Evolutionary conservation across 1,140 invertebrate genomes (phyloP).

Genomic region (Hylaeus volcanicus): DNA sequence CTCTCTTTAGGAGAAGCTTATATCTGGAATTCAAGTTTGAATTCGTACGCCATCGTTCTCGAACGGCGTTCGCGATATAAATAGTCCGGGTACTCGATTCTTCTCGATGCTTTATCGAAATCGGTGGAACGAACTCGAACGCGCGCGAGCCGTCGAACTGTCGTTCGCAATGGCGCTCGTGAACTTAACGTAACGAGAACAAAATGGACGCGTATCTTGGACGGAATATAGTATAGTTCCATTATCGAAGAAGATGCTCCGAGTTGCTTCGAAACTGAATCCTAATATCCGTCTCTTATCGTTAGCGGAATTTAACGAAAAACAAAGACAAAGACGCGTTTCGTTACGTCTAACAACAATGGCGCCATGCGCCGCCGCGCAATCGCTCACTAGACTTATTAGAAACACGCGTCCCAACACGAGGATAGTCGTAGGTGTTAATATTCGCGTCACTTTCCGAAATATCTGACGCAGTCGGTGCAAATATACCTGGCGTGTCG

Average conservation of each 20-base stretch:
- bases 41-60: slow-evolving; percentile 5
- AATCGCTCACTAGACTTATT: not conserved
- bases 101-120: slow-evolving; percentile 44
- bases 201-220: slow-evolving; percentile 24
- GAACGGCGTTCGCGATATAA: slow-evolving; percentile 32
- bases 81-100: slow-evolving; percentile 29
- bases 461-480: slow-evolving; percentile 68
- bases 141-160: not conserved
- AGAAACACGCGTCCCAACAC: not conserved
- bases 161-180: slow-evolving; percentile 5
- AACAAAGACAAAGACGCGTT: too few species aligned
- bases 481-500: slow-evolving; percentile 60
- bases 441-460: slow-evolving; percentile 70
- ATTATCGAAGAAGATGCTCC: too few species aligned
- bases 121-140: slow-evolving; percentile 35
- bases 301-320: not conserved
- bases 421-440: slow-evolving; percentile 51
- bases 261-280: too few species aligned
- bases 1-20: not conserved
- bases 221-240: too few species aligned
- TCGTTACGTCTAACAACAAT: not conserved
- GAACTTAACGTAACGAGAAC: slow-evolving; percentile 28
- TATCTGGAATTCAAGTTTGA: not conserved
- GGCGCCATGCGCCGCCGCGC: slow-evolving; percentile 1
- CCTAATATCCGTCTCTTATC: too few species aligned